These are phyloP conservation scores for Sminthurides bifidus DNA, from an alignment of 1,140 invertebrate species.

Conservation along the genomic window DNA sequence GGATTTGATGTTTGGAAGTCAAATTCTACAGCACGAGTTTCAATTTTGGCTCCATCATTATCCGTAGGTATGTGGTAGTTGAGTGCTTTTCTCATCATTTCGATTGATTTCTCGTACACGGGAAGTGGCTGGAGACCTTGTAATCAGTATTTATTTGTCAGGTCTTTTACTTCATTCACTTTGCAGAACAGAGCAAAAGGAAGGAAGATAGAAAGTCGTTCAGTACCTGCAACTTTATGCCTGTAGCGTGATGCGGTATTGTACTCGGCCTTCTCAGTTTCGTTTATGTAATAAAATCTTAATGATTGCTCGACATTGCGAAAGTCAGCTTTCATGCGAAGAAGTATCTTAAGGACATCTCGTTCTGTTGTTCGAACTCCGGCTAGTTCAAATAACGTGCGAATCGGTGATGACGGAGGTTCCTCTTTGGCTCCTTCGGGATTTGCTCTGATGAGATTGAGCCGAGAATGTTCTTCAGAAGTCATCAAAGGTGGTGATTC, in stretches of 20 bases:
- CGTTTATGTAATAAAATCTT: constrained; percentile 12
- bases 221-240: constrained; percentile 13
- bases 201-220: not conserved
- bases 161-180: not conserved
- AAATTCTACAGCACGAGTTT: not conserved
- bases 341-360: constrained; percentile 12
- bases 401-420: constrained; percentile 5
- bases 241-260: constrained; percentile 11
- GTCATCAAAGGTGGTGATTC: not conserved
- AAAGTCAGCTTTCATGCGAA: constrained; percentile 16
- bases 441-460: constrained; percentile 8
- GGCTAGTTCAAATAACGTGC: constrained; percentile 10
- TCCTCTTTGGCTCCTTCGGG: constrained; percentile 5
- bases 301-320: constrained; percentile 10
- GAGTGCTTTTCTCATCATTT: constrained; percentile 2
- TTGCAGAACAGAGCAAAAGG: not conserved
- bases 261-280: constrained; percentile 22
- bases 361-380: constrained; percentile 12
- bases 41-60: not conserved
- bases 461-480: constrained; percentile 17
- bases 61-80: not conserved
- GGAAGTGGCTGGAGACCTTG: constrained; percentile 6
- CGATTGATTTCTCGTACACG: constrained; percentile 16
- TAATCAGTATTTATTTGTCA: not conserved
- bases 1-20: too few species aligned